Evolutionary conservation across 2,113 vertebrate genomes (phyloP), one percentile per base, ranked within the genome.

Genomic region (Numenius arquata): DNA sequence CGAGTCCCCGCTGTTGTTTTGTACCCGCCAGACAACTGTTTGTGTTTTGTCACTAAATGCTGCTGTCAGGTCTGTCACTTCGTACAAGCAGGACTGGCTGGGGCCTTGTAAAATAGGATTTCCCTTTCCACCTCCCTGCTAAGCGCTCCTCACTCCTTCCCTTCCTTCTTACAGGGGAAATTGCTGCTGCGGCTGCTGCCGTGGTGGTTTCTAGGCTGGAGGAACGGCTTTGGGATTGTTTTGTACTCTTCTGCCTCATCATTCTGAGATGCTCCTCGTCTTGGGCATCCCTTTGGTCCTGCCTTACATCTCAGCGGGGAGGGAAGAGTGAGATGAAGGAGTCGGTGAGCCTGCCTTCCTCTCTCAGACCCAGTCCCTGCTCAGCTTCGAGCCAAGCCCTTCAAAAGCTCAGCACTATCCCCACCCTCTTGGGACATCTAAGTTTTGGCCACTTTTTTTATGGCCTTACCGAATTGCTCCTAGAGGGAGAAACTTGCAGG

Each of bases 11-110:
- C 74, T 71, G 93, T 55, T 56, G 67, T 72, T 95, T 85, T 81
- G 59, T 67, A 78, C 79, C 87, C 6, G 23, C 47, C 88, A 89
- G 89, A 70, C 88, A 56, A 56, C 52, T 93, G 87, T 84, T 68
- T 85, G 74, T 59, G 32, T 68, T 73, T 88, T 90, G 89, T 92
- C 86, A 74, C 85, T 65, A 11, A 92, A 50, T 38, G 58, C 43
- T 88, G 50, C 92, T 71, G 78, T 92, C 83, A 82, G 87, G 38
- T 62, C 66, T 95, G 96, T 95, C 91, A 82, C 63, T 91, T 26
- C 65, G 77, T 61, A 83, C 48, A 59, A 62, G 45, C 81, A 88
- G 90, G 84, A 80, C 78, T 84, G 90, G 5, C 81, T 84, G 88
- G 82, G 81, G 70, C 59, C 66, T 65, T 56, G 66, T 48, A 8